Evolutionary conservation across 2,888 invertebrate genomes (phyloP).

Genomic region (Rotaria sp.): DNA sequence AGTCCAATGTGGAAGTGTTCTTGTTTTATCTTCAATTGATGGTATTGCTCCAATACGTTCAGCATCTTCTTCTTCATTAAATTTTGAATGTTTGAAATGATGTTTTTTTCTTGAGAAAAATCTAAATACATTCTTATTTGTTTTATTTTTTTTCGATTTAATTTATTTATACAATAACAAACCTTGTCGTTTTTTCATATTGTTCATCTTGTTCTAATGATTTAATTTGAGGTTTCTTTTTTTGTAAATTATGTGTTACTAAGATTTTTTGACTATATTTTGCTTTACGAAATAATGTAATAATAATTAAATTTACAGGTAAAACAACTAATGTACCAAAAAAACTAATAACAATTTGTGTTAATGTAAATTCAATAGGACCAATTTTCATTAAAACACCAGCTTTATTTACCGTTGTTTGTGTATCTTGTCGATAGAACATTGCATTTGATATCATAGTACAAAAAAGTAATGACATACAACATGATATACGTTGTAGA

Average conservation of each 20-base stretch:
- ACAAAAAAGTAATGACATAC: constrained; percentile 52
- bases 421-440: constrained; percentile 49
- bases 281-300: constrained; percentile 50
- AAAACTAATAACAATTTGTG: constrained; percentile 53
- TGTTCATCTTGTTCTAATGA: background rate
- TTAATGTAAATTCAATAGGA: constrained; percentile 55
- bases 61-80: background rate
- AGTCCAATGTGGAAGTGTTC: constrained; percentile 51
- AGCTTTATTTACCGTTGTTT: constrained; percentile 41
- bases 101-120: background rate
- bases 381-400: constrained; percentile 56
- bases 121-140: background rate
- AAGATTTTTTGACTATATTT: constrained; percentile 41
- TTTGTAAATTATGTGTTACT: background rate
- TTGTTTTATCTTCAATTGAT: constrained; percentile 46
- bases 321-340: constrained; percentile 53
- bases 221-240: background rate
- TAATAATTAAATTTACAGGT: constrained; percentile 50
- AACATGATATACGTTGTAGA: constrained; percentile 54
- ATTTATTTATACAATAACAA: background rate
- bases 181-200: background rate
- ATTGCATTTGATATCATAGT: constrained; percentile 56
- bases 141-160: background rate
- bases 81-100: background rate
- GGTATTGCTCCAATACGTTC: background rate